phyloP scores from a whole-genome alignment of 1,140 invertebrate genomes.

The Potamilus streckersoni region DNA sequence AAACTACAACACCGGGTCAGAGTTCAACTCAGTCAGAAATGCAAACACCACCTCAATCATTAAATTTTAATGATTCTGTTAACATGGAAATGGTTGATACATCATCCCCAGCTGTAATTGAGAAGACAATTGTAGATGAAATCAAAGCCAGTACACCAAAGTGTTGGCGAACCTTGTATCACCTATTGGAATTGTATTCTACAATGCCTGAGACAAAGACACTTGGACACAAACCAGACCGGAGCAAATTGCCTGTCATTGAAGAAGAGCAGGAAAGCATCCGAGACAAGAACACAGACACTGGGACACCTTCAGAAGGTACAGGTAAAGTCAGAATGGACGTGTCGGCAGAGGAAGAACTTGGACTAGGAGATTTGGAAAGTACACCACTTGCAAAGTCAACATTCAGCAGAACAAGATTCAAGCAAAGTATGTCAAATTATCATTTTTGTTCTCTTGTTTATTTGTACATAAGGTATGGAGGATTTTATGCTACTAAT shows the following conservation, averaged over 20 bases:
- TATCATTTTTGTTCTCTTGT: not conserved
- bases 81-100: conserved; percentile 66
- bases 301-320: conserved; percentile 25
- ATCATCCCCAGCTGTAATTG: conserved; percentile 62
- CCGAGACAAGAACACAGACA: conserved; percentile 41
- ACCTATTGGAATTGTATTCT: conserved; percentile 91
- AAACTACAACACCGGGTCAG: conserved; percentile 11
- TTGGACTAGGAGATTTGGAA: conserved; percentile 31
- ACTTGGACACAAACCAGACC: conserved; percentile 73
- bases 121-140: conserved; percentile 67
- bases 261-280: conserved; percentile 45
- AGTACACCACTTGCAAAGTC: conserved; percentile 44
- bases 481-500: too few species aligned
- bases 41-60: conserved; percentile 56
- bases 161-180: conserved; percentile 95
- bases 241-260: conserved; percentile 55
- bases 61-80: conserved; percentile 65
- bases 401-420: conserved; percentile 57
- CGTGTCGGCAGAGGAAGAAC: conserved; percentile 31
- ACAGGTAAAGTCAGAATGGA: conserved; percentile 33
- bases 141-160: conserved; percentile 75
- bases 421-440: conserved; percentile 60
- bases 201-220: conserved; percentile 95
- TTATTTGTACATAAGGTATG: too few species aligned
- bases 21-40: conserved; percentile 28